These are phyloP conservation scores for Leiothrix lutea DNA, from an alignment of 2,113 vertebrate species.

Conservation along the genomic window DNA sequence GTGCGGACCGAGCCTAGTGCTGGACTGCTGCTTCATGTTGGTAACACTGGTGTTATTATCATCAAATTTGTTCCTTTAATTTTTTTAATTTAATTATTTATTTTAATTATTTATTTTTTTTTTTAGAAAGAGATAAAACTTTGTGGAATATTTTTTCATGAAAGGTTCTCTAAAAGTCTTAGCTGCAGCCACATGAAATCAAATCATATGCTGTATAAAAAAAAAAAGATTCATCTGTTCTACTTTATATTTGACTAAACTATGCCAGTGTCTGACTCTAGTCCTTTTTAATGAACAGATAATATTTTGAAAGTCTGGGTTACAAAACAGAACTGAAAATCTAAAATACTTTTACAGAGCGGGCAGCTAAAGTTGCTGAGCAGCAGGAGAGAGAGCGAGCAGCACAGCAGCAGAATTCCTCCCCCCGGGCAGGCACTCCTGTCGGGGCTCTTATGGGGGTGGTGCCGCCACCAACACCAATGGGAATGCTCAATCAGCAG, in stretches of 20 bases:
- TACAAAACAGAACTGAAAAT: slow-evolving; percentile 85
- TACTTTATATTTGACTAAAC: slow-evolving; percentile 77
- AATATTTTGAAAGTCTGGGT: slow-evolving; percentile 83
- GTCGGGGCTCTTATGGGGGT: slow-evolving; percentile 96
- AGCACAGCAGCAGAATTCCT: slow-evolving; percentile 88
- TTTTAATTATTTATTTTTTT: neutral
- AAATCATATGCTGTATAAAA: slow-evolving; percentile 69
- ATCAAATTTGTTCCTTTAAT: slow-evolving; percentile 72
- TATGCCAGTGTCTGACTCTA: slow-evolving; percentile 80
- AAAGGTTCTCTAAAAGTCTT: slow-evolving; percentile 68
- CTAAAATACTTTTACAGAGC: slow-evolving; percentile 90
- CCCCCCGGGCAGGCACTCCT: slow-evolving; percentile 98
- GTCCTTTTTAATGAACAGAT: slow-evolving; percentile 82
- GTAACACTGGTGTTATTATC: slow-evolving; percentile 74
- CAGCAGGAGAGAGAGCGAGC: slow-evolving; percentile 98
- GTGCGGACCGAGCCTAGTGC: neutral
- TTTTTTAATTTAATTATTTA: slow-evolving; percentile 30
- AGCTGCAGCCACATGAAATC: slow-evolving; percentile 72
- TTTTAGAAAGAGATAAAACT: slow-evolving; percentile 47
- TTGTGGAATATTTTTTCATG: slow-evolving; percentile 74
- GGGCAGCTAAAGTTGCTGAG: slow-evolving; percentile 99
- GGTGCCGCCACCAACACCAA: slow-evolving; percentile 94
- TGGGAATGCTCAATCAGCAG: slow-evolving; percentile 98
- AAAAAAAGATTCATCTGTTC: slow-evolving; percentile 72
- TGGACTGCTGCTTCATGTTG: slow-evolving; percentile 60